Conservation (phyloP, 2,113 vertebrate species). For the Panurus biarmicus region DNA sequence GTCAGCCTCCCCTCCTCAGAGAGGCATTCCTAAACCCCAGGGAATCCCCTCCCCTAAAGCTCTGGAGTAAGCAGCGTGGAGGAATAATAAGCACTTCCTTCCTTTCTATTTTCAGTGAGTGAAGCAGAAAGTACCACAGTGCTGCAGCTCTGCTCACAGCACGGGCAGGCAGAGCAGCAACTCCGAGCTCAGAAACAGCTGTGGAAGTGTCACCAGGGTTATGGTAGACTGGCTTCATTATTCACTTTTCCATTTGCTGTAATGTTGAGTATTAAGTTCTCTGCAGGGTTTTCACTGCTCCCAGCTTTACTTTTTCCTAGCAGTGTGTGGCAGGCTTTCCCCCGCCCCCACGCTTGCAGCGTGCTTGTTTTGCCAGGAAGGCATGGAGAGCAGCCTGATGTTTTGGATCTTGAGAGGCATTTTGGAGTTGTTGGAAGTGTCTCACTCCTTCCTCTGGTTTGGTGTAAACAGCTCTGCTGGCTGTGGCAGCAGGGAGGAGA, state of each 20-base stretch:
- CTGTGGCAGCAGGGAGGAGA: slow-evolving; percentile 14
- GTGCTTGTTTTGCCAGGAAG: slow-evolving; percentile 15
- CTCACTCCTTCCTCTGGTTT: slow-evolving; percentile 19
- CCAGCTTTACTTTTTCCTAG: background rate
- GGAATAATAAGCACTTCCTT: slow-evolving; percentile 45
- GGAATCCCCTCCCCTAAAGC: slow-evolving; percentile 28
- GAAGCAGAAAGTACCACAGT: background rate
- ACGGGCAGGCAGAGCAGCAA: background rate
- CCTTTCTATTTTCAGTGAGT: slow-evolving; percentile 42
- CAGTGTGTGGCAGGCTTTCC: background rate
- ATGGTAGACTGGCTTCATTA: background rate
- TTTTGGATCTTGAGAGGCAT: slow-evolving; percentile 14
- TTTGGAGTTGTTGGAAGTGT: slow-evolving; percentile 4
- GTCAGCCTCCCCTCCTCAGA: background rate
- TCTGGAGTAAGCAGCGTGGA: background rate
- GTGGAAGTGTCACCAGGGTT: background rate
- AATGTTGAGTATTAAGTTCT: background rate
- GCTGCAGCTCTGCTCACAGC: background rate
- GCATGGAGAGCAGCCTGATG: slow-evolving; percentile 5
- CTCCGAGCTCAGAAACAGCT: background rate
- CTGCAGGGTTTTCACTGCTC: background rate
- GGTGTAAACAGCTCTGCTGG: slow-evolving; percentile 35
- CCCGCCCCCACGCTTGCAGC: background rate
- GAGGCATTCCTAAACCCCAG: slow-evolving; percentile 47
- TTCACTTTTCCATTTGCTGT: background rate